Base-by-base conservation (phyloP, 2,797 vertebrate genomes). In the Gallirallus australis region DNA sequence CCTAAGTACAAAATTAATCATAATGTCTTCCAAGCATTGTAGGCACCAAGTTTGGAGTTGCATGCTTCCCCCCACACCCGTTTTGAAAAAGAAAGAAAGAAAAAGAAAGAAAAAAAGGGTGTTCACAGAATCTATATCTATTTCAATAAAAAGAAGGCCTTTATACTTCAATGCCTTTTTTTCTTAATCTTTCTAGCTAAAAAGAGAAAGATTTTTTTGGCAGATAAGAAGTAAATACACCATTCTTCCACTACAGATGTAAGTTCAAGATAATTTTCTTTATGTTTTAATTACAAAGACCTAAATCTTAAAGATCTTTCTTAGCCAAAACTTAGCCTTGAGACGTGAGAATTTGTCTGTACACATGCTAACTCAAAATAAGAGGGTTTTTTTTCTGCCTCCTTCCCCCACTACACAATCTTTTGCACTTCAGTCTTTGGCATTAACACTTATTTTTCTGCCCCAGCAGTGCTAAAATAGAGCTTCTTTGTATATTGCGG, bases 1-100 rank as follows among this genome's bases (percentile, higher is more conserved):
- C 52, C 52, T 80, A 94, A 94, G 92, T 86, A 95, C 31, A 8
- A 94, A 96, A 97, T 96, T 95, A 97, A 97, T 97, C 96, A 75
- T 73, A 63, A 81, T 4, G 86, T 85, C 89, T 93, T 95, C 93
- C 92, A 89, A 86, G 79, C 77, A 25, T 64, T 79, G 37, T 73
- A 96, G 90, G 84, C 95, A 90, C 81, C 69, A 50, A 81, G 50
- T 68, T 92, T 82, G 78, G 92, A 87, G 60, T 6, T 73, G 80
- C 59, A 48, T 66, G 86, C 68, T 96, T 91, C 45, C 57, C 73
- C 27, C 30, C 56, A 7, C 30, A 24, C 80, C 45, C 48, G 0
- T 54, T 84, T 39, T 23, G 18, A 80, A 80, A 82, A 69, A 70
- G 48, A 68, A 64, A 80, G 18, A 76, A 28, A 73, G 35, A 50